These are phyloP conservation scores for Harlomillsia oculata DNA, from an alignment of 1,140 invertebrate species.

Conservation along the genomic window DNA sequence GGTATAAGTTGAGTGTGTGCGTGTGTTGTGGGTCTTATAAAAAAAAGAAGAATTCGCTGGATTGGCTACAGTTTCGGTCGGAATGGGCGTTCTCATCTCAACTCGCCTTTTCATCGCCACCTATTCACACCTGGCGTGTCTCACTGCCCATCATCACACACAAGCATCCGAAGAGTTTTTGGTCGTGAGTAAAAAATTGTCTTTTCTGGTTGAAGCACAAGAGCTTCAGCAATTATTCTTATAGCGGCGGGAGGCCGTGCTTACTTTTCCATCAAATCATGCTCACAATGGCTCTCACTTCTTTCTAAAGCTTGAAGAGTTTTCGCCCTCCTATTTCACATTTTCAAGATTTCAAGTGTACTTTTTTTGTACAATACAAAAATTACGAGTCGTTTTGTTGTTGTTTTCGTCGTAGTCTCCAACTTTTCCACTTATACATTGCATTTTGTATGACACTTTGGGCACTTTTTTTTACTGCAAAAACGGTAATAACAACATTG, in stretches of 20 bases:
- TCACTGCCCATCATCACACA: constrained; percentile 12
- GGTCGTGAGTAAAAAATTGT: constrained; percentile 29
- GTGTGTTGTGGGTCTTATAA: not conserved
- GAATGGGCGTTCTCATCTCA: constrained; percentile 23
- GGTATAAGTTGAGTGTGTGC: not conserved
- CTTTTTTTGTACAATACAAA: too few relatives aligned
- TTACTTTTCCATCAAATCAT: constrained; percentile 32
- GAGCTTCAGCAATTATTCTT: constrained; percentile 36
- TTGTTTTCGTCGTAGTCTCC: too few relatives aligned
- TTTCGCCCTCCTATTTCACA: too few relatives aligned
- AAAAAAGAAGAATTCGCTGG: constrained; percentile 8
- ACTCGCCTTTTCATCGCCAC: constrained; percentile 8
- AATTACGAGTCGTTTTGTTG: too few relatives aligned
- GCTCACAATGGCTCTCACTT: constrained; percentile 32
- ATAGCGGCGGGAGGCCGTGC: constrained; percentile 34
- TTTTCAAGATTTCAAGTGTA: too few relatives aligned
- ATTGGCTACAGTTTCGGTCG: constrained; percentile 19
- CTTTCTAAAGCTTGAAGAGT: not conserved
- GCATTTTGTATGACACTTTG: too few relatives aligned
- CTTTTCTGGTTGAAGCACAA: constrained; percentile 26
- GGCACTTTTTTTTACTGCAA: too few relatives aligned
- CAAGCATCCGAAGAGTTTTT: constrained; percentile 17
- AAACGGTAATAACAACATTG: too few relatives aligned
- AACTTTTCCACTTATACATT: too few relatives aligned
- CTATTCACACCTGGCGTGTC: constrained; percentile 29